Percentiles rank a stretch among this genome's conserved stretches.
Conservation (phyloP, 2,888 invertebrate species). For the Clusia tigrina region DNA sequence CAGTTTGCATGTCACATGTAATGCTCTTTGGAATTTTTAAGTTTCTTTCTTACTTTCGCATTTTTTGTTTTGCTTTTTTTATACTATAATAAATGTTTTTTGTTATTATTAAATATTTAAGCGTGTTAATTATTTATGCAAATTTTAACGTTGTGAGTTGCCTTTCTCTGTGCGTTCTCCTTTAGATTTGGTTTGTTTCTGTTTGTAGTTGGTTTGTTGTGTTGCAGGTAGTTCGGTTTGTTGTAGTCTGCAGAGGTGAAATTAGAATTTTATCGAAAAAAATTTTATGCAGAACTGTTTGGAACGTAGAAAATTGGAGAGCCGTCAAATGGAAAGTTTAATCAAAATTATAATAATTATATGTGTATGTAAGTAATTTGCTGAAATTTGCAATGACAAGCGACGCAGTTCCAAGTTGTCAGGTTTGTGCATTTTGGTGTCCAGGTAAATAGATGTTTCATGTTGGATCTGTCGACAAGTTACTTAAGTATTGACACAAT, state of each 20-base stretch:
- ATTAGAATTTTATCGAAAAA: not conserved
- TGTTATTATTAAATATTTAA: not conserved
- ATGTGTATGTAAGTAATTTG: not conserved
- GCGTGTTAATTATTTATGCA: slow-evolving; percentile 47
- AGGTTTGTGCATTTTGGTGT: too few species aligned
- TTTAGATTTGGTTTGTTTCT: too few species aligned
- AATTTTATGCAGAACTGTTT: not conserved
- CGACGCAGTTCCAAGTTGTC: not conserved
- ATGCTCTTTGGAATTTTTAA: not conserved
- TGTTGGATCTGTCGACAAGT: too few species aligned
- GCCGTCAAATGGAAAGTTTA: not conserved
- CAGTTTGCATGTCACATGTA: slow-evolving; percentile 2
- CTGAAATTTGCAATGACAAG: not conserved
- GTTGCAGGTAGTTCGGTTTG: too few species aligned
- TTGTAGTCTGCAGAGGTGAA: not conserved
- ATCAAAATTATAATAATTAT: not conserved
- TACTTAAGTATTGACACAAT: too few species aligned
- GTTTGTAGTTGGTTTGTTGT: too few species aligned
- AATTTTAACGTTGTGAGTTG: slow-evolving; percentile 33
- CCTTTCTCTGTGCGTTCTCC: not conserved
- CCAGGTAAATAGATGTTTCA: too few species aligned
- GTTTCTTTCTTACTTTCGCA: slow-evolving; percentile 26
- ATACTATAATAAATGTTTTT: slow-evolving; percentile 26
- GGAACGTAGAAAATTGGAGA: not conserved
- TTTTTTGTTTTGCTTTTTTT: slow-evolving; percentile 34